A percentile compares a stretch with the other conserved stretches of the same genome.
These are phyloP conservation scores for Sebastes taczanowskii DNA, from an alignment of 2,797 vertebrate species.

Conservation along the genomic window DNA sequence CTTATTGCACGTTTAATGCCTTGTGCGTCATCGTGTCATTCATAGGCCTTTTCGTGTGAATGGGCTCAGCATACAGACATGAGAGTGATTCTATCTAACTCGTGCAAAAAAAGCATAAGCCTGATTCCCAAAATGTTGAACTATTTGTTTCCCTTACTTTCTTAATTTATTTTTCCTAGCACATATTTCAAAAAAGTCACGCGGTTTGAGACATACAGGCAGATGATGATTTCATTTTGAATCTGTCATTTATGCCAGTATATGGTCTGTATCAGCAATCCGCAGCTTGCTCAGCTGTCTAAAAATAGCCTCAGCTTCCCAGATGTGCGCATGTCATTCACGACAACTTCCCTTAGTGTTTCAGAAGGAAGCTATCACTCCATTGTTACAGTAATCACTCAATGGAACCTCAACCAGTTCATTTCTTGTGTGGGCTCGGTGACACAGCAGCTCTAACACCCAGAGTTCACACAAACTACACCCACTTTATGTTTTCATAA, in stretches of 20 bases:
- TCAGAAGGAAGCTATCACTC: conserved; percentile 31
- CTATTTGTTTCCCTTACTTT: background rate
- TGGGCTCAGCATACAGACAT: no score
- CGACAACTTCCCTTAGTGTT: conserved; percentile 27
- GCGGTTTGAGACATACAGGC: background rate
- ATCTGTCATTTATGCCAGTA: background rate
- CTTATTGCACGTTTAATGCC: no score
- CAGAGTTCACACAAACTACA: conserved; percentile 29
- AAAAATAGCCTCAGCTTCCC: conserved; percentile 41
- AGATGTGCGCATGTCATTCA: conserved; percentile 34
- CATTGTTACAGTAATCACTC: conserved; percentile 52
- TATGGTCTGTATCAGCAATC: background rate
- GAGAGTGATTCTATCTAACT: background rate
- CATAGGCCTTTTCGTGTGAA: no score
- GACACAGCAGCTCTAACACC: conserved; percentile 49
- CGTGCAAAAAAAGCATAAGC: background rate
- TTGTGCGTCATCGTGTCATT: no score
- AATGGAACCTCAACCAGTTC: background rate
- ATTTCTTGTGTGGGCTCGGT: conserved; percentile 32
- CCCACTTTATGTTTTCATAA: conserved; percentile 49
- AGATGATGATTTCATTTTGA: background rate
- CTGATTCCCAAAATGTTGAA: background rate
- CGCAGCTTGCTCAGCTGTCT: background rate
- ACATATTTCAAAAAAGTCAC: background rate
- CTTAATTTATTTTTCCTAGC: background rate